Evolutionary conservation across 2,113 vertebrate genomes (phyloP), one percentile per base, ranked within the genome.

Genomic region (Danio rerio): DNA sequence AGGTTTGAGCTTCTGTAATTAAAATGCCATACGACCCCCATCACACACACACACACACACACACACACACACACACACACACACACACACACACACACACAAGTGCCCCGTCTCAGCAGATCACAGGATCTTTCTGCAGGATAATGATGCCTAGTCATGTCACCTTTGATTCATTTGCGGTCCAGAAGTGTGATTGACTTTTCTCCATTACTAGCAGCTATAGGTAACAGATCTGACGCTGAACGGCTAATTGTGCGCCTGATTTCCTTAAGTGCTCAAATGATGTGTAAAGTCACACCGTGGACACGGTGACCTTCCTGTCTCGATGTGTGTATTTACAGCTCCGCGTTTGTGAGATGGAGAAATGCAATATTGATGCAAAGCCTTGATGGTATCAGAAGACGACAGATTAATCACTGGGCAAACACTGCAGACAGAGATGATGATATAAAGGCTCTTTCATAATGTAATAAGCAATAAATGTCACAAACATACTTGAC

Each of bases 261-360:
- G 53, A 47, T 74, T 84, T 84, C 75, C 70, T 78, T 83, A 78
- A 83, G 58, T 42, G 9, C 66, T 83, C 75, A 71, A 71, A 71
- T 71, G 56, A 69, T 79, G 79, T 63, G 82, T 63, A 83, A 83
- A 16, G 31, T 50, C 50, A 83, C 56, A 83, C 82, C 49, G 12
- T 20, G 8, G 47, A 43, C 66, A 61, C 49, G 13, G 5, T 79
- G 75, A 73, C 77, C 78, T 74, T 80, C 62, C 78, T 75, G 69
- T 58, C 69, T 31, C 40, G 69, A 74, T 66, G 13, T 55, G 40
- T 20, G 59, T 80, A 79, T 80, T 83, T 80, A 80, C 43, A 68
- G 16, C 9, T 74, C 31, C 45, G 45, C 21, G 59, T 31, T 55
- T 55, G 61, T 18, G 20, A 65, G 53, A 78, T 10, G 45, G 21